phyloP scores from a whole-genome alignment of 2,888 invertebrate genomes.

The Lutraria lutraria region DNA sequence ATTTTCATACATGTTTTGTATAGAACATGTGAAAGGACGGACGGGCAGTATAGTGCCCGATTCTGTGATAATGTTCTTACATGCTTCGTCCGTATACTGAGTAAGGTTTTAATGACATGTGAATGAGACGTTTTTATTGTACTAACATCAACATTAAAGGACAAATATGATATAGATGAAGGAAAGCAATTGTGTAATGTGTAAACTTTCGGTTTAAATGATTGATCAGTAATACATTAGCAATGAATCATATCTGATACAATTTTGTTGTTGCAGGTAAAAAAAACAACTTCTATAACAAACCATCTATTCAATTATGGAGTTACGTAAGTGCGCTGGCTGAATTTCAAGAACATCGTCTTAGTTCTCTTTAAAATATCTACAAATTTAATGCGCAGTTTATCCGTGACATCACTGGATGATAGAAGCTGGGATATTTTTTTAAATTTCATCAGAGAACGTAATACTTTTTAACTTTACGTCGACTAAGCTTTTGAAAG shows the following conservation, averaged over 20 bases:
- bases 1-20: no score
- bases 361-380: background rate
- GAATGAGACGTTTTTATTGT: background rate
- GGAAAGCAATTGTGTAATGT: background rate
- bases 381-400: background rate
- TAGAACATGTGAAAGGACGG: no score
- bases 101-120: background rate
- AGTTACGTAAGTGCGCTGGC: background rate
- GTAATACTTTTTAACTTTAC: no score
- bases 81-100: background rate
- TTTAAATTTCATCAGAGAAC: no score
- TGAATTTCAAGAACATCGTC: background rate
- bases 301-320: background rate
- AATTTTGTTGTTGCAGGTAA: conserved; percentile 14
- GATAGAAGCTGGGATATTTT: background rate
- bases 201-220: background rate
- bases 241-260: background rate
- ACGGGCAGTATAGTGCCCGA: no score
- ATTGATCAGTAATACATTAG: background rate
- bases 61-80: no score
- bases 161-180: background rate
- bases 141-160: conserved; percentile 11
- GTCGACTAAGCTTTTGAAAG: background rate
- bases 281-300: background rate
- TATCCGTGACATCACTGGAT: background rate